Conservation (phyloP, 2,888 invertebrate genomes). For the Cheilosia variabilis region DNA sequence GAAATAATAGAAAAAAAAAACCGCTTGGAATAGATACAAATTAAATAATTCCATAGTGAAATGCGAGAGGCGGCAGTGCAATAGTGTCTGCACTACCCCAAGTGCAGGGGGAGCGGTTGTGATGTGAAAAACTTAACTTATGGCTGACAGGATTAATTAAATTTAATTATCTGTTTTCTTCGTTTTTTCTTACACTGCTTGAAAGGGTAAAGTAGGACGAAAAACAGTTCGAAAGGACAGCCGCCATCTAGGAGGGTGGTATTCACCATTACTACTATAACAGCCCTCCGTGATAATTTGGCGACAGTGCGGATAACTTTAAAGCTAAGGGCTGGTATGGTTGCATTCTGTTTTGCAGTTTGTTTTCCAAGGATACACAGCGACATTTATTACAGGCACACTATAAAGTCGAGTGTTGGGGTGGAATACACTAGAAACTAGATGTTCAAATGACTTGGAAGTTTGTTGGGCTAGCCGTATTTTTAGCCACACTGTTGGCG, state of each 20-base stretch:
- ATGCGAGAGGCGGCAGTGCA: slow-evolving; percentile 44
- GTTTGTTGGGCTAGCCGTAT: slow-evolving; percentile 31
- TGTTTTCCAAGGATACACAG: slow-evolving; percentile 61
- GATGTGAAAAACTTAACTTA: slow-evolving; percentile 67
- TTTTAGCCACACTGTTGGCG: slow-evolving; percentile 45
- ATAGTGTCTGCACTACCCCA: slow-evolving; percentile 4
- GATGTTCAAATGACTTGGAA: slow-evolving; percentile 50
- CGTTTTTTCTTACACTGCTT: slow-evolving; percentile 29
- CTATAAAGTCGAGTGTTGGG: slow-evolving; percentile 2
- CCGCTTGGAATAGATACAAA: slow-evolving; percentile 63
- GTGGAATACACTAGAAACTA: neutral
- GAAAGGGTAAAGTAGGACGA: slow-evolving; percentile 41
- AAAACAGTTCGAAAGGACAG: slow-evolving; percentile 43
- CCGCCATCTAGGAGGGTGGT: slow-evolving; percentile 12
- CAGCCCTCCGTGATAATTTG: slow-evolving; percentile 59
- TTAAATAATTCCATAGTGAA: slow-evolving; percentile 72
- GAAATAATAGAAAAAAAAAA: slow-evolving; percentile 35
- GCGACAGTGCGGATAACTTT: slow-evolving; percentile 70
- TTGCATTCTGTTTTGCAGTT: slow-evolving; percentile 63
- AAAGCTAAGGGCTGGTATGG: slow-evolving; percentile 48
- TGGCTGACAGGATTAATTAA: slow-evolving; percentile 75
- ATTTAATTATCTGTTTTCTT: slow-evolving; percentile 73
- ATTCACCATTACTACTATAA: neutral
- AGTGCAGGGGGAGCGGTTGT: slow-evolving; percentile 12
- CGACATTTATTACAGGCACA: slow-evolving; percentile 50